A percentile compares a stretch with the other conserved stretches of the same genome.
phyloP scores from a whole-genome alignment of 2,113 vertebrate genomes.

The Marmota flaviventris region DNA sequence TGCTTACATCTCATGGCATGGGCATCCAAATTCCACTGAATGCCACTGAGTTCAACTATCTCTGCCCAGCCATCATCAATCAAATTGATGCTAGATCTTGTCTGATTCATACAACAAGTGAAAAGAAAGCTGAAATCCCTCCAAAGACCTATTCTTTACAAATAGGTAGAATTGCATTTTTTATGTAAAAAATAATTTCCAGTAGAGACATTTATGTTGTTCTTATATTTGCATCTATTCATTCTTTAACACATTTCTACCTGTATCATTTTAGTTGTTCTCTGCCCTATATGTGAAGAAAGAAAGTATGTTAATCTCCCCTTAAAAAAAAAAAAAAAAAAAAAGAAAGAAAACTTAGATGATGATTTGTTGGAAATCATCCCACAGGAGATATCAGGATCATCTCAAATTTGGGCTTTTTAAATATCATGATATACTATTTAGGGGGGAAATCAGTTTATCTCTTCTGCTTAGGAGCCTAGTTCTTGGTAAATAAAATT shows the following conservation, averaged over 20 bases:
- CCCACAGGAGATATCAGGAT: not conserved
- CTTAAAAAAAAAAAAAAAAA: not conserved
- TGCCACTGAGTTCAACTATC: conserved; percentile 92
- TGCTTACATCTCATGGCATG: conserved; percentile 95
- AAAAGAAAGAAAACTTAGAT: not conserved
- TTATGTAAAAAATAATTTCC: not conserved
- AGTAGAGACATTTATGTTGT: conserved; percentile 28
- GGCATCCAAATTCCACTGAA: conserved; percentile 88
- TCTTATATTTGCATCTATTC: conserved; percentile 25
- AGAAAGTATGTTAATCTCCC: not conserved
- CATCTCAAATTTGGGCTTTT: conserved; percentile 28
- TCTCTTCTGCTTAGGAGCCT: not conserved
- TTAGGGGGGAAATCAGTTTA: not conserved
- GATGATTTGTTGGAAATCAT: not conserved
- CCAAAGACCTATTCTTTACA: conserved; percentile 88
- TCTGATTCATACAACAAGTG: conserved; percentile 88
- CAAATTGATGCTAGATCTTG: conserved; percentile 95
- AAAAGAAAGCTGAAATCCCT: conserved; percentile 87
- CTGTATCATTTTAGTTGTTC: conserved; percentile 7
- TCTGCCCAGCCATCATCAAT: conserved; percentile 96
- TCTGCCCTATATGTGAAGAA: conserved; percentile 46
- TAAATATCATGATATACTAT: not conserved
- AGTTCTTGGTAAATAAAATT: conserved; percentile 13
- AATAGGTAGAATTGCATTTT: conserved; percentile 87
- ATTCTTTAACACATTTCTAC: conserved; percentile 40